A percentile compares a stretch with the other conserved stretches of the same genome.
These are phyloP conservation scores for Aspiorhynchus laticeps DNA, from an alignment of 2,113 vertebrate species.

Conservation along the genomic window DNA sequence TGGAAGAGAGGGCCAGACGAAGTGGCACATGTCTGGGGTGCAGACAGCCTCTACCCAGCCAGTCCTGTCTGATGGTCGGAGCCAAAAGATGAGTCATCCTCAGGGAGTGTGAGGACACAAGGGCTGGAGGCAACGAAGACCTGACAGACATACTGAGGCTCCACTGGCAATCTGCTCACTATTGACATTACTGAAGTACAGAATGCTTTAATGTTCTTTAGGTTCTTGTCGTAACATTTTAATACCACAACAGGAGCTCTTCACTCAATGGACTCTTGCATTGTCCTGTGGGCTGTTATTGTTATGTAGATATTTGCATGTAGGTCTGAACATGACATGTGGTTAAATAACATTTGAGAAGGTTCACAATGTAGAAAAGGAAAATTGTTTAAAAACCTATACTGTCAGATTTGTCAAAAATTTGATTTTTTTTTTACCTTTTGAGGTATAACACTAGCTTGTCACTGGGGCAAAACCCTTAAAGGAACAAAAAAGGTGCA, in stretches of 20 bases:
- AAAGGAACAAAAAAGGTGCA: not conserved
- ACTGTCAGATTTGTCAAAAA: not conserved
- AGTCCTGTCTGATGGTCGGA: slow-evolving; percentile 54
- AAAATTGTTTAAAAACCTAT: not conserved
- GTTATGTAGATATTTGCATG: not conserved
- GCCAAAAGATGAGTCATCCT: slow-evolving; percentile 62
- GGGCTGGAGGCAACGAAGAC: slow-evolving; percentile 48
- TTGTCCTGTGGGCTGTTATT: not conserved
- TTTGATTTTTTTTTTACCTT: no score
- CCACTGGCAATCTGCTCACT: slow-evolving; percentile 47
- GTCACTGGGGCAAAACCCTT: not conserved
- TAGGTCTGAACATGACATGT: not conserved
- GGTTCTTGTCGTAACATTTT: not conserved
- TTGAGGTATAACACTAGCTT: not conserved
- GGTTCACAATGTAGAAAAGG: not conserved
- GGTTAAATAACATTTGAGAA: not conserved
- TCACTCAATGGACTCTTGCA: not conserved
- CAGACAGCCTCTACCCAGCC: slow-evolving; percentile 58
- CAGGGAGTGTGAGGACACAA: slow-evolving; percentile 60
- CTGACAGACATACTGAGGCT: slow-evolving; percentile 54
- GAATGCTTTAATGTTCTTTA: not conserved
- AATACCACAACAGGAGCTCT: not conserved
- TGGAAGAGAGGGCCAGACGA: slow-evolving; percentile 56
- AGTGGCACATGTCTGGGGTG: slow-evolving; percentile 55
- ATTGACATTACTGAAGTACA: slow-evolving; percentile 22